These are phyloP conservation scores for Steinernema feltiae DNA, from an alignment of 1,140 invertebrate genomes.

Conservation along the genomic window DNA sequence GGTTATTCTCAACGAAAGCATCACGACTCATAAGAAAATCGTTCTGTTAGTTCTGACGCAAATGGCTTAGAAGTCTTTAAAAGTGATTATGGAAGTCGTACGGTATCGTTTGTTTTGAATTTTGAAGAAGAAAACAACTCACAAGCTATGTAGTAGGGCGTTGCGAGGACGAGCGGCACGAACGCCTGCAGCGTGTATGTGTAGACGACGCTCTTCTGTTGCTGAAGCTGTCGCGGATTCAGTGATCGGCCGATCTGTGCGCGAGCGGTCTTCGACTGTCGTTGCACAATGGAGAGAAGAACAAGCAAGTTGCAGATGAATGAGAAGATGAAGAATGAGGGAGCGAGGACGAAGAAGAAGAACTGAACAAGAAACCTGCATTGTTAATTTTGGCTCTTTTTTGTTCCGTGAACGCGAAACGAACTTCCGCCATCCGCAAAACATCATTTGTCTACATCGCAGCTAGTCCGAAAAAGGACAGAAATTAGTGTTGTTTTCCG, in stretches of 20 bases:
- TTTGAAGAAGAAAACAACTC: conserved; percentile 33
- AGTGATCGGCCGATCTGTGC: conserved; percentile 48
- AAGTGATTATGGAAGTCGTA: too few species aligned
- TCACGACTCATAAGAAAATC: not conserved
- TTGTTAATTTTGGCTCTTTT: not conserved
- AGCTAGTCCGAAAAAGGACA: too few species aligned
- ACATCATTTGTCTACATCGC: too few species aligned
- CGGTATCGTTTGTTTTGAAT: too few species aligned
- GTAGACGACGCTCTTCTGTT: conserved; percentile 47
- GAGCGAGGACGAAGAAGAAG: conserved; percentile 49
- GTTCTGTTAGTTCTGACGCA: not conserved
- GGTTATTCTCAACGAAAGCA: too few species aligned
- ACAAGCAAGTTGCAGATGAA: conserved; percentile 50
- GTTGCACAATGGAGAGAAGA: conserved; percentile 45
- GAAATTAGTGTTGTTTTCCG: too few species aligned
- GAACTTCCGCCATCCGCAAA: too few species aligned
- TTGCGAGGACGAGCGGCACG: conserved; percentile 44
- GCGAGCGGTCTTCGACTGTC: conserved; percentile 50
- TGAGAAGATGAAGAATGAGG: conserved; percentile 46
- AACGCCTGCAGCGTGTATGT: conserved; percentile 48
- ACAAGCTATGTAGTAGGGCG: conserved; percentile 52
- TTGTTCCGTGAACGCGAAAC: too few species aligned
- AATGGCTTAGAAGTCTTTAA: not conserved
- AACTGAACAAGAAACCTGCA: conserved; percentile 37
- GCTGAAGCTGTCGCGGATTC: conserved; percentile 48